phyloP scores from a whole-genome alignment of 92 coral and sea anemone species.

The Parazoanthus darwini region DNA sequence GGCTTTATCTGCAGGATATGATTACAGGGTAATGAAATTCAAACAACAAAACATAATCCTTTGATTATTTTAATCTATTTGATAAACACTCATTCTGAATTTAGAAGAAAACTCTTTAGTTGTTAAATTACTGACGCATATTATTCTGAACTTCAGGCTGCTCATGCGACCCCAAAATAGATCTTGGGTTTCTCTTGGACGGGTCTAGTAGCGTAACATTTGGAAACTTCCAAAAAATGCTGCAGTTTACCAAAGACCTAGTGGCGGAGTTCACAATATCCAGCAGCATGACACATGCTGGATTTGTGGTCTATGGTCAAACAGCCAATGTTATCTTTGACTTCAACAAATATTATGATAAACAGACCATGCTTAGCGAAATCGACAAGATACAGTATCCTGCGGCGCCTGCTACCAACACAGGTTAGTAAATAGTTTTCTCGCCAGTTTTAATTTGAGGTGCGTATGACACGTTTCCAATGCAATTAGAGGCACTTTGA shows the following conservation, averaged over 20 bases:
- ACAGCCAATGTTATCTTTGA: conserved; percentile 9
- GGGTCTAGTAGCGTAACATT: conserved; percentile 9
- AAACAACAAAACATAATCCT: background rate
- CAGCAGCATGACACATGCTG: conserved; percentile 10
- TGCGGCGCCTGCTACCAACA: background rate
- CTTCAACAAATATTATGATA: conserved; percentile 32
- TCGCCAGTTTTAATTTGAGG: background rate
- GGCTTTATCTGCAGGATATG: too few relatives aligned
- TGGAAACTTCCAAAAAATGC: conserved; percentile 14
- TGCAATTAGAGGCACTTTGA: too few relatives aligned
- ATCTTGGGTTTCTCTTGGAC: conserved; percentile 35
- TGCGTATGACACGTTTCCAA: too few relatives aligned
- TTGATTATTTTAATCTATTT: too few relatives aligned
- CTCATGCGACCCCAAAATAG: conserved; percentile 26
- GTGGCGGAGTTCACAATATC: conserved; percentile 21
- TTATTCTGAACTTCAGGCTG: background rate
- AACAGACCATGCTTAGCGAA: conserved; percentile 1
- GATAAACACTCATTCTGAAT: too few relatives aligned
- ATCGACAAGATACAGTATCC: conserved; percentile 18
- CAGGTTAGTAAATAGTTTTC: conserved; percentile 3
- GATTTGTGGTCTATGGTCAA: conserved; percentile 18
- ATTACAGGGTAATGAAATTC: too few relatives aligned
- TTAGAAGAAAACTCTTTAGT: background rate
- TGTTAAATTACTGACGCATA: background rate
- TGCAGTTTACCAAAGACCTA: conserved; percentile 8